Evolutionary conservation across 2,113 vertebrate genomes (phyloP), one percentile per base, ranked within the genome.

Genomic region (Etheostoma cragini): DNA sequence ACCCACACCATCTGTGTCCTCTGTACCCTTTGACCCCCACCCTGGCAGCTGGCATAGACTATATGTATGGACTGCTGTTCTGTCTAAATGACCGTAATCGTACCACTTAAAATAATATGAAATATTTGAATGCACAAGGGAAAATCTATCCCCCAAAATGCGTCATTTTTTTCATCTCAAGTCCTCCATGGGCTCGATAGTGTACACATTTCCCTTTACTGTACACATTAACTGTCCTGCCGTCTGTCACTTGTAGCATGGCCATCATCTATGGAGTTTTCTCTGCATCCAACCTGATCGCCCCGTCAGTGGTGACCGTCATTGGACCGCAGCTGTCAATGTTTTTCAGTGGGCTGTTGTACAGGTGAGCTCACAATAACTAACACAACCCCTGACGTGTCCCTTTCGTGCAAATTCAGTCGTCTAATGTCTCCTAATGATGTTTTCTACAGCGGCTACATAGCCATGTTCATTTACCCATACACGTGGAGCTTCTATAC

Each of bases 181-280:
- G 22, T 17, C 17, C 14, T 58, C 56, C 56, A 8, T 17, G 15
- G 24, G 56, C 21, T 4, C 14, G 6, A 22, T 4, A 7, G n/a
- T 46, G n/a, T 24, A 24, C 22, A 17, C 30, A 2, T 35, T 35
- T 30, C 35, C 30, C 17, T 2, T 12, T 35, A 61, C 21, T 19
- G 14, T 42, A 1, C 14, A 0, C 13, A 21, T 11, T 16, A 38
- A 22, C 47, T 21, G 26, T 57, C 4, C 6, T 62, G 19, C 42
- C 3, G 1, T 72, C 6, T 2, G 1, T 64, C 8, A 0, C 54
- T 52, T 7, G 19, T 78, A 99, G 98, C 92, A 96, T 99, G 97
- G 95, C 98, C 8, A 96, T 99, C 91, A 99, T 99, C 92, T 99
- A 99, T 30, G 96, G 97, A 2, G 97, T 99, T 8, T 97, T 99